Conservation (phyloP, 2,888 invertebrate genomes). For the Stomorhina lunata region DNA sequence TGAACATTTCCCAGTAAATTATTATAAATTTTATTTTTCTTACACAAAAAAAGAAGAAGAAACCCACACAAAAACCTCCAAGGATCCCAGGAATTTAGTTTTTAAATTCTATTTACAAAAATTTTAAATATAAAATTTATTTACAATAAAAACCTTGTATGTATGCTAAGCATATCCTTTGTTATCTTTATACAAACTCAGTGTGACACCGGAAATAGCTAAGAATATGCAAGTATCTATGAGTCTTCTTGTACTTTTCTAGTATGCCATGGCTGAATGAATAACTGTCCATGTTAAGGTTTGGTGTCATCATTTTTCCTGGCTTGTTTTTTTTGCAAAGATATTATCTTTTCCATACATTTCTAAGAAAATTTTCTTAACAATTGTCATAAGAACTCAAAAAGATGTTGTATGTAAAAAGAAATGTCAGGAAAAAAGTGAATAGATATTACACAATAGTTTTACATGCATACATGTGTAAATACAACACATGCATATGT, state of each 20-base stretch:
- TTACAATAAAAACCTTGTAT: not conserved
- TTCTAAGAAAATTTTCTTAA: conserved; percentile 41
- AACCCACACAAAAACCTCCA: not conserved
- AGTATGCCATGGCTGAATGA: not conserved
- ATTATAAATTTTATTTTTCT: no score
- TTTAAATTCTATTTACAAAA: not conserved
- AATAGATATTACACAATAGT: not conserved
- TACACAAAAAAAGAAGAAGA: no score
- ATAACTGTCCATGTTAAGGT: conserved; percentile 15
- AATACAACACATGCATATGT: conserved; percentile 3
- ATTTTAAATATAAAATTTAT: not conserved
- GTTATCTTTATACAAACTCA: not conserved
- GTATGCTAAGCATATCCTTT: not conserved
- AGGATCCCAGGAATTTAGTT: not conserved
- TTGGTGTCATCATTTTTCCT: conserved; percentile 7
- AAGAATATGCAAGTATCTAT: not conserved
- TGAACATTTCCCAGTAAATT: no score
- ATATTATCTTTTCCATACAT: not conserved
- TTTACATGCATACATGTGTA: not conserved
- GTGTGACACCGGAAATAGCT: conserved; percentile 18
- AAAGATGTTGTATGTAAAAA: conserved; percentile 33
- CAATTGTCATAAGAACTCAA: conserved; percentile 49
- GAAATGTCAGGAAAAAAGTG: not conserved
- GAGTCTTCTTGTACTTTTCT: not conserved
- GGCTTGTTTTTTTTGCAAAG: not conserved